Percentiles rank a stretch among this genome's conserved stretches.
phyloP scores from a whole-genome alignment of 2,888 invertebrate species.

The Ypsolopha sequella region DNA sequence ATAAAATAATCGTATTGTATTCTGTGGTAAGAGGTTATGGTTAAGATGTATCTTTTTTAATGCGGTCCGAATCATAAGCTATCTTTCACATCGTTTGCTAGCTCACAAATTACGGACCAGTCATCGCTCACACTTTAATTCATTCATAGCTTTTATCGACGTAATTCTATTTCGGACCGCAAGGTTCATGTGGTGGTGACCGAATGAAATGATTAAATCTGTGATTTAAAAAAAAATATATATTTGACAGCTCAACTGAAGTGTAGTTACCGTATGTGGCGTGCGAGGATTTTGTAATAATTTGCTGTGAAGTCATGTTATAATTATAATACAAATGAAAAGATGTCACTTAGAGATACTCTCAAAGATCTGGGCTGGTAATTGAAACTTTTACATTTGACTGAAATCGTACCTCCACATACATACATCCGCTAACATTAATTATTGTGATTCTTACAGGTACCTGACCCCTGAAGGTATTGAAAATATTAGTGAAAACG shows the following conservation, averaged over 20 bases:
- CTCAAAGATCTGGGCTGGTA: slow-evolving; percentile 78
- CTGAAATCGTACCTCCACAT: neutral
- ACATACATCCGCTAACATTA: neutral
- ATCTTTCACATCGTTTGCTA: too few relatives aligned
- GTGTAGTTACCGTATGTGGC: too few relatives aligned
- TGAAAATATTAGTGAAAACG: slow-evolving; percentile 75
- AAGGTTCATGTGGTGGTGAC: too few relatives aligned
- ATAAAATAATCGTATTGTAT: too few relatives aligned
- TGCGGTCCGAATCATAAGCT: too few relatives aligned
- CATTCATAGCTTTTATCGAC: too few relatives aligned
- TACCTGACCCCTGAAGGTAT: slow-evolving; percentile 79
- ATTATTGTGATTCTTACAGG: slow-evolving; percentile 66
- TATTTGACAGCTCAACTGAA: neutral
- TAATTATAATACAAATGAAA: slow-evolving; percentile 42
- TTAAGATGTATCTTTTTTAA: too few relatives aligned
- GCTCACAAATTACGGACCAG: too few relatives aligned
- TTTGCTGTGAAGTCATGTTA: slow-evolving; percentile 43
- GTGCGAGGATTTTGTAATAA: slow-evolving; percentile 36
- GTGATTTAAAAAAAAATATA: neutral
- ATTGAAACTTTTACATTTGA: slow-evolving; percentile 20
- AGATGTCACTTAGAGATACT: slow-evolving; percentile 74
- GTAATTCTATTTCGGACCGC: too few relatives aligned
- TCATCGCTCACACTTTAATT: too few relatives aligned
- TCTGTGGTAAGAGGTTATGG: too few relatives aligned
- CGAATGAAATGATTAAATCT: too few relatives aligned